Evolutionary conservation across 2,888 invertebrate genomes (phyloP), one percentile per base, ranked within the genome.

Genomic region (Sialis fuliginosa): DNA sequence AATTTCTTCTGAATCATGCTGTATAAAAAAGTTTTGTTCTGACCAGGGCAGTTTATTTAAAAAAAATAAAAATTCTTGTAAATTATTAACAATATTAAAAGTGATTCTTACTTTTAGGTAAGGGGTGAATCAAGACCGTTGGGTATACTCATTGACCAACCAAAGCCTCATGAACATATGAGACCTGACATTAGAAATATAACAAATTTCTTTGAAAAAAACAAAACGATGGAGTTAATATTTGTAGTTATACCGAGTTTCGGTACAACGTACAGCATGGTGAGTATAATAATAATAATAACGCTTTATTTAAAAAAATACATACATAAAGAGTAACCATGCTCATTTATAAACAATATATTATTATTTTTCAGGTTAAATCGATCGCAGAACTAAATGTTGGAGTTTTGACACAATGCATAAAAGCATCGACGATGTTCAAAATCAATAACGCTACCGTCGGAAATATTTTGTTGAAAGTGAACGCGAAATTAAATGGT

Each of bases 401-500:
- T 9, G 84, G 83, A 0, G 69, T 81, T 47, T 60, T 84, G 40
- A 87, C 85, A 0, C 91, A 81, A 60, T 91, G 82, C 62, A 70
- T 79, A 50, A 80, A 77, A 64, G 53, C 61, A 1, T 52, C 50
- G 1, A 79, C 77, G 0, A 49, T 76, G 0, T 48, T 50, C 4
- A 63, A 62, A 52, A 64, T 80, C 59, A 80, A 75, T 53, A 56
- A 57, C 0, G 69, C 77, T 47, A 83, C 87, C 0, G 67, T 80
- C 1, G 63, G 63, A 1, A 89, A 88, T 57, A 80, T 89, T 50
- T 60, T 87, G 10, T 62, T 86, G 0, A 91, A 81, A 56, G 76
- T 84, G 1, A 87, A 87, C 58, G 77, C 86, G 0, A 93, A 93
- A 63, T 58, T 91, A 48, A 87, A 87, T 64, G 89, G 90, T 0